A percentile compares a stretch with the other conserved stretches of the same genome.
Evolutionary conservation across 2,888 invertebrate genomes (phyloP).

Genomic region (Metallyticus violacea): DNA sequence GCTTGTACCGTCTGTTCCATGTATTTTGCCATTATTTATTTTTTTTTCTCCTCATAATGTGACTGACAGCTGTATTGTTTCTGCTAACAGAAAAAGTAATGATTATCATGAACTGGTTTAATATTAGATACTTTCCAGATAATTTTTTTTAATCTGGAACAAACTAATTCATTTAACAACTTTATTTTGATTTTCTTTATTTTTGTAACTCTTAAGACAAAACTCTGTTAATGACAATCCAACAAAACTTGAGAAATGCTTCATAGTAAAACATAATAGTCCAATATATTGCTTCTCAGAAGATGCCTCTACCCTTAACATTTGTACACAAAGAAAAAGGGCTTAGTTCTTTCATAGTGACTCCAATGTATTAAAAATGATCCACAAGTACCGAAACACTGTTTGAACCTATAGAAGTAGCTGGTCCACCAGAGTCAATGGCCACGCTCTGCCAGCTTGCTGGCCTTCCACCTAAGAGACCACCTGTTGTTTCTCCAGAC

Average conservation of each 20-base stretch:
- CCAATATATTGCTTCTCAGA: background rate
- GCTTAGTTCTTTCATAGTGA: background rate
- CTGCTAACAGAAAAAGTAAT: no score
- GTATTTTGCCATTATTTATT: no score
- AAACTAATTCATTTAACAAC: background rate
- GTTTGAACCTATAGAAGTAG: constrained; percentile 74
- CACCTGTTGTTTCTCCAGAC: constrained; percentile 66
- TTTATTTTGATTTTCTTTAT: background rate
- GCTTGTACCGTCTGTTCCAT: no score
- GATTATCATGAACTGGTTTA: no score
- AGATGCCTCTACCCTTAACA: background rate
- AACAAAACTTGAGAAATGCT: background rate
- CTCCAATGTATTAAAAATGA: constrained; percentile 63
- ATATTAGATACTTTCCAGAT: background rate
- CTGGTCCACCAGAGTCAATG: constrained; percentile 80
- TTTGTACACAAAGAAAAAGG: background rate
- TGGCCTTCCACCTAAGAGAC: background rate
- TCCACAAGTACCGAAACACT: constrained; percentile 89
- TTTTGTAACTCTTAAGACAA: background rate
- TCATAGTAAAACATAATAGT: no score
- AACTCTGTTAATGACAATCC: background rate
- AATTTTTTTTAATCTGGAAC: background rate
- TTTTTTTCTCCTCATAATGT: background rate
- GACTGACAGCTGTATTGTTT: background rate
- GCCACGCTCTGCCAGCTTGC: constrained; percentile 78